Percentiles rank a stretch among this genome's conserved stretches.
Evolutionary conservation across 2,113 vertebrate genomes (phyloP).

Genomic region (Pelodiscus sinensis): DNA sequence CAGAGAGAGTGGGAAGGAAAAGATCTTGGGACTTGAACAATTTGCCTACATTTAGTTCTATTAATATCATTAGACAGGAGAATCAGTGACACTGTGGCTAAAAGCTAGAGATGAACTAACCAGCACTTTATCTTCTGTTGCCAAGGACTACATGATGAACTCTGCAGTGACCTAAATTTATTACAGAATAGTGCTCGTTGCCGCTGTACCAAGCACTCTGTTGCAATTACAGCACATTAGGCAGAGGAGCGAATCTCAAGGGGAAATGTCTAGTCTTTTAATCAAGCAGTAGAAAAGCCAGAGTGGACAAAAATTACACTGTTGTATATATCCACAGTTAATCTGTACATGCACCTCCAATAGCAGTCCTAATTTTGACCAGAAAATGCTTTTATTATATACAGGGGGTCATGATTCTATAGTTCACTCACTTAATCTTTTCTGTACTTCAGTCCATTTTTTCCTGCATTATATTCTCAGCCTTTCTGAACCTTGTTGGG

Average conservation of each 20-base stretch:
- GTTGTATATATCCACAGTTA: constrained; percentile 3
- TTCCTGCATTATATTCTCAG: constrained; percentile 19
- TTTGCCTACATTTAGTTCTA: constrained; percentile 73
- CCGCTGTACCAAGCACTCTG: constrained; percentile 67
- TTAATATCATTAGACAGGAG: constrained; percentile 72
- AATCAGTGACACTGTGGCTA: constrained; percentile 63
- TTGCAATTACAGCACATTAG: constrained; percentile 81
- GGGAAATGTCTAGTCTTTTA: constrained; percentile 78
- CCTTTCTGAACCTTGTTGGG: constrained; percentile 42
- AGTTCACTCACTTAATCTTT: constrained; percentile 52
- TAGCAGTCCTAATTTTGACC: constrained; percentile 36
- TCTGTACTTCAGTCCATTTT: constrained; percentile 29
- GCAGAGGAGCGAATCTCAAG: constrained; percentile 73
- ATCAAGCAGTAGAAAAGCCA: constrained; percentile 74
- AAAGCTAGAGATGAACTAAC: constrained; percentile 75
- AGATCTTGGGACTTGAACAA: constrained; percentile 44
- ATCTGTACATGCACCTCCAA: constrained; percentile 6
- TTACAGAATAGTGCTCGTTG: constrained; percentile 62
- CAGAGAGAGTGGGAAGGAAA: constrained; percentile 16
- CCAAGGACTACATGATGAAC: constrained; percentile 80
- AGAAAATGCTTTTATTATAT: constrained; percentile 49
- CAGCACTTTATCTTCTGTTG: constrained; percentile 72
- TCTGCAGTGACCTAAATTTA: constrained; percentile 82
- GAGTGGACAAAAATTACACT: constrained; percentile 61
- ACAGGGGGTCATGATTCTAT: constrained; percentile 10